Evolutionary conservation across 2,113 vertebrate species (phyloP), one percentile per base, ranked within the genome.

Genomic region (Myxocyprinus asiaticus): DNA sequence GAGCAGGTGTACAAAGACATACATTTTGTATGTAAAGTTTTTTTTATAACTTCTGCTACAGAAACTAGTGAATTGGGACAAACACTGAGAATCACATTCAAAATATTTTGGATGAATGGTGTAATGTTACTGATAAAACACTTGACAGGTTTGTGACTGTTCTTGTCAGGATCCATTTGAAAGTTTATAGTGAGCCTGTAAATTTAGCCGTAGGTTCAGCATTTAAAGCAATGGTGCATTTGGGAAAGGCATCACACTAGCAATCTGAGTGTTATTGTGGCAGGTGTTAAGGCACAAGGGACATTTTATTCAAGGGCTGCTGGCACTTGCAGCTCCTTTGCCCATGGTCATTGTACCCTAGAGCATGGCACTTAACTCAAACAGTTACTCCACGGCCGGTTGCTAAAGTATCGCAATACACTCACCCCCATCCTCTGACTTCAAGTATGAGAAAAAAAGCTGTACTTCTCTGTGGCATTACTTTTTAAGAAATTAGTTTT

Each of bases 341-440:
- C 58, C 72, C 58, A 62, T 75, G 72, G 72, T 75, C 58, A 75
- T 50, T 75, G 72, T 75, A 47, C 58, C 72, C 72, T 75, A 51
- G 72, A 75, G 72, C 72, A 63, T 4, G 17, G 44, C 72, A 63
- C 72, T 75, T 75, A 74, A 48, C 59, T 75, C 63, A 7, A 63
- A 75, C 10, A 63, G 15, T 75, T 75, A 48, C 72, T 63, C 59
- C 44, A 63, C 7, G 2, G 72, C 45, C n/a, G n/a, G n/a, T n/a
- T 63, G 45, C 7, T 33, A 50, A 73, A 74, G 50, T 44, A 74
- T 14, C 9, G 5, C 71, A 74, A 50, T 48, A 58, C 71, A 33
- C 71, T 48, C 45, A 75, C 47, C 10, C 72, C 44, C 51, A n/a
- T 75, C 15, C 56, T 75, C 45, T 7, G 12, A 42, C 51, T 75